Evolutionary conservation across 2,888 invertebrate genomes (phyloP).

Genomic region (Hetaerina titia): DNA sequence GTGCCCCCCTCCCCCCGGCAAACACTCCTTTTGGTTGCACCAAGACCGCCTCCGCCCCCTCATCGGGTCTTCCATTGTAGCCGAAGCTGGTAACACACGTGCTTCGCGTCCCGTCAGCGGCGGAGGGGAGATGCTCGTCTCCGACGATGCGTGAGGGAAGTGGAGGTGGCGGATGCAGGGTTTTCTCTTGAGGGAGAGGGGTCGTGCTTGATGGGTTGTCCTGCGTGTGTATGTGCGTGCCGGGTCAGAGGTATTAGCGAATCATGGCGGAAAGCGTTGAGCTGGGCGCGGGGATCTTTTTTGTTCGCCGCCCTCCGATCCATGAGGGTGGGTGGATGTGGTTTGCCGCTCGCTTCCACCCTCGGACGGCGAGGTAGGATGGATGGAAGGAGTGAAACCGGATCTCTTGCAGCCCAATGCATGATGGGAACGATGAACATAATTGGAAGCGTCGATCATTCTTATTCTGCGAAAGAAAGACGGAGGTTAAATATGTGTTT

Average conservation of each 20-base stretch:
- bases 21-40: neutral
- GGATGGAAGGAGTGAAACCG: no score
- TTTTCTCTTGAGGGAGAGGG: neutral
- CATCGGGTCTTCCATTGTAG: neutral
- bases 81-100: slow-evolving; percentile 29
- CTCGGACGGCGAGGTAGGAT: no score
- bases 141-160: neutral
- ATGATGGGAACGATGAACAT: no score
- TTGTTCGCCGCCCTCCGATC: neutral
- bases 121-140: neutral
- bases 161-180: neutral
- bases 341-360: no score
- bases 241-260: neutral
- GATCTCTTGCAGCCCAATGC: no score
- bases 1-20: neutral
- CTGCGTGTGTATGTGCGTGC: neutral
- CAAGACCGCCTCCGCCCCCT: neutral
- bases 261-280: neutral
- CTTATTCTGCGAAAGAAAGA: no score
- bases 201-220: neutral
- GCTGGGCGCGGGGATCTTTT: neutral
- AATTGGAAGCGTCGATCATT: no score
- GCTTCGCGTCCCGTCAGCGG: neutral
- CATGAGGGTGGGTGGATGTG: neutral
- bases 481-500: no score